Base-by-base conservation (phyloP, 2,888 invertebrate genomes). In the Hecatera dysodea region DNA sequence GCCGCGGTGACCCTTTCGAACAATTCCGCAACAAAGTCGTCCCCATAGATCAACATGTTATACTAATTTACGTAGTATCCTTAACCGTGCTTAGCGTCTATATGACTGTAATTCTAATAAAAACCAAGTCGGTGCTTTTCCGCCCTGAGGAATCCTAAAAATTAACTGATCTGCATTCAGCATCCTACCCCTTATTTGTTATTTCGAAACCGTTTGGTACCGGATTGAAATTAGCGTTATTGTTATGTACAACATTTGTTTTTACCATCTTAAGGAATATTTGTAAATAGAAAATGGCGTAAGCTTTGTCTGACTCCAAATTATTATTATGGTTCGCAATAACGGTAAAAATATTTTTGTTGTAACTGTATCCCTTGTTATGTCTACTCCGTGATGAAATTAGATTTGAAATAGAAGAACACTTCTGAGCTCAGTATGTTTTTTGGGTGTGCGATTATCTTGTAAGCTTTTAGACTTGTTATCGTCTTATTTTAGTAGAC, bases 181-280 rank as follows among this genome's bases (percentile, higher is more conserved):
- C 33, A 15, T 27, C 9, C 1, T 75, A 15, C 8, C 19, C n/a
- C 12, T 7, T 29, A 42, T 67, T 67, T 56, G 8, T 44, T 33
- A 22, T 27, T 72, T 36, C 29, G n/a, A 46, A 46, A 22, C 27
- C 29, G 15, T 46, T 22, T 27, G 11, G 76, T 29, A 68, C 12
- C 60, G 46, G 48, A 39, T 44, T 75, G 67, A 80, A 62, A 70
- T 76, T 63, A 63, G 52, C 55, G 29, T 76, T 76, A 76, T 60
- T 67, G 66, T 81, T 57, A 81, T 52, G 12, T 33, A 8, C 50
- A 12, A 33, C 66, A 67, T 75, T 70, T 42, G 48, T 64, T 76
- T 76, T 81, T 76, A 81, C 19, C 27, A 55, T 56, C 11, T 63
- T 53, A 52, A 24, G 27, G 27, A 39, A n/a, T 48, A 46, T 65